These are phyloP conservation scores for Clusia tigrina DNA, from an alignment of 2,888 invertebrate species.

Conservation along the genomic window DNA sequence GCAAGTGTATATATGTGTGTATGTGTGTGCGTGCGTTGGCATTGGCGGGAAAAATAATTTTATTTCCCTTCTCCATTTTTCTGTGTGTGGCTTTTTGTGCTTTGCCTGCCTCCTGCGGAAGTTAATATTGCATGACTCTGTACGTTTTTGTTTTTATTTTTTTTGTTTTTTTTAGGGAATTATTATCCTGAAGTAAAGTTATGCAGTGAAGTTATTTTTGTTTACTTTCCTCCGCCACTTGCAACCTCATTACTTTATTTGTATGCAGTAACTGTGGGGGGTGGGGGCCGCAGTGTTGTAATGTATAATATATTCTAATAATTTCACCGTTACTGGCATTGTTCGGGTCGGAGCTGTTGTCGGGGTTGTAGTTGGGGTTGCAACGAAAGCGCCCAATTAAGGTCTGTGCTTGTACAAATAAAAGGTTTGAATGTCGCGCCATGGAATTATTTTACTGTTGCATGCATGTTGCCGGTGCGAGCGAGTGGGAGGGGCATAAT, in stretches of 20 bases:
- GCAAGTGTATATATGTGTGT: no score
- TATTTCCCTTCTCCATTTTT: constrained; percentile 3
- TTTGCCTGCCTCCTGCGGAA: constrained; percentile 34
- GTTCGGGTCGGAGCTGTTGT: neutral
- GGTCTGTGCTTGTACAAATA: constrained; percentile 32
- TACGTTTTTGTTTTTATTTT: neutral
- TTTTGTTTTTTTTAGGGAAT: neutral
- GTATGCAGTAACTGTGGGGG: neutral
- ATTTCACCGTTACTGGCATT: constrained; percentile 1
- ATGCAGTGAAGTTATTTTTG: constrained; percentile 28
- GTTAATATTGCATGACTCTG: constrained; percentile 49
- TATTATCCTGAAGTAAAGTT: constrained; percentile 26
- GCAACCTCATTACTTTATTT: neutral
- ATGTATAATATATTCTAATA: neutral
- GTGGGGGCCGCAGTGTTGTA: neutral
- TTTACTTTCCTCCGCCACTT: neutral
- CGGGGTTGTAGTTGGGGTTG: neutral
- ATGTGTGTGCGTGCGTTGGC: no score
- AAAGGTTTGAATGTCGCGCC: constrained; percentile 57
- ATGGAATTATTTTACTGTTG: neutral
- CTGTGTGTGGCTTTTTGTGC: constrained; percentile 17
- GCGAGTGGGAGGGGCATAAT: no score
- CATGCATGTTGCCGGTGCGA: no score
- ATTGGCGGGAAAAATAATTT: constrained; percentile 3
- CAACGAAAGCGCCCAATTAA: constrained; percentile 15